These are phyloP conservation scores for Aphidius colemani DNA, from an alignment of 2,888 invertebrate species.

Conservation along the genomic window DNA sequence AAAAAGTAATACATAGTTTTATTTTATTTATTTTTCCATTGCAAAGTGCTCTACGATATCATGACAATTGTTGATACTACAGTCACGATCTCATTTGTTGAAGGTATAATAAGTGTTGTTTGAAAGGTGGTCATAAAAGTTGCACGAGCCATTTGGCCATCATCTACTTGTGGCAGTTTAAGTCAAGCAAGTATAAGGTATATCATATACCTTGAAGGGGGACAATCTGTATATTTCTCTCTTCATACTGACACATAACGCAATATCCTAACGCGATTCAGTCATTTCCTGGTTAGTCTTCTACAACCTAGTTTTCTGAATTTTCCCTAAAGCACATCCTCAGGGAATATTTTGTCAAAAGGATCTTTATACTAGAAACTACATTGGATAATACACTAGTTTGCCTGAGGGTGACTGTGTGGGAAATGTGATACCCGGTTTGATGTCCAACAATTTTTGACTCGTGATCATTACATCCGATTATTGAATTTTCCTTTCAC, in stretches of 20 bases:
- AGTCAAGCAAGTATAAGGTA: background rate
- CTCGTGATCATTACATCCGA: constrained; percentile 41
- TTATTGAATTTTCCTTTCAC: constrained; percentile 11
- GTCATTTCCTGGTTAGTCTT: constrained; percentile 58
- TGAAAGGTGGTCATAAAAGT: too few relatives aligned
- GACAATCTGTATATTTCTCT: background rate
- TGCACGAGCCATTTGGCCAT: too few relatives aligned
- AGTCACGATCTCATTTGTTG: background rate
- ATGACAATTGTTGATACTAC: constrained; percentile 5
- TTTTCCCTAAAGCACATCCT: constrained; percentile 54
- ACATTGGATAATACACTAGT: constrained; percentile 55
- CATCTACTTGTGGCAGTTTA: too few relatives aligned
- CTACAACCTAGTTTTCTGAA: constrained; percentile 28
- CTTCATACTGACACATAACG: constrained; percentile 48
- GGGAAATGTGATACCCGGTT: constrained; percentile 49
- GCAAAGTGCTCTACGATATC: background rate
- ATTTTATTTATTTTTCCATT: too few relatives aligned
- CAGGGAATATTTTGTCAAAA: constrained; percentile 60
- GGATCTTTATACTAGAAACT: constrained; percentile 59
- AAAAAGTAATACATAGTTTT: too few relatives aligned
- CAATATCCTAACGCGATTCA: constrained; percentile 59
- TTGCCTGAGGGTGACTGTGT: constrained; percentile 43
- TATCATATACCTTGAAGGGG: constrained; percentile 29
- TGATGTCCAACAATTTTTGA: constrained; percentile 30
- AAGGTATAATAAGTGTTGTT: background rate